phyloP scores from a whole-genome alignment of 1,140 invertebrate genomes.

The Acromyrmex heyeri region DNA sequence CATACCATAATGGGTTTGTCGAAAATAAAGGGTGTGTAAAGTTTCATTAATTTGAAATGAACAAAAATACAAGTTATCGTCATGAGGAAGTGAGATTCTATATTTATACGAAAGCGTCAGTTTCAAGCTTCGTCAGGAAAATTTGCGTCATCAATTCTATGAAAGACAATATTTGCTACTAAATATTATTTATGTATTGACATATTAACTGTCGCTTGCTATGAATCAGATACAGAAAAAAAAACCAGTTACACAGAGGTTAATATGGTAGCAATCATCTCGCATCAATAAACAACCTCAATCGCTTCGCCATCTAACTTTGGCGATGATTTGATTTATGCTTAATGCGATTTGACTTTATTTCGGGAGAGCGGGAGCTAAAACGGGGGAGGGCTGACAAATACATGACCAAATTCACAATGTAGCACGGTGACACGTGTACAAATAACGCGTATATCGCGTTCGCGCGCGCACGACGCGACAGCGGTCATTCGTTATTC shows the following conservation, averaged over 20 bases:
- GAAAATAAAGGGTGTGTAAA: background rate
- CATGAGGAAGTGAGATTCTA: background rate
- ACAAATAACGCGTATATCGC: constrained; percentile 56
- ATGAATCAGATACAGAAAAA: background rate
- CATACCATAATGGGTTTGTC: background rate
- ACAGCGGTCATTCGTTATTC: constrained; percentile 55
- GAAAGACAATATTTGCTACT: background rate
- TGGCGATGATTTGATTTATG: background rate
- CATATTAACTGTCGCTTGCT: background rate
- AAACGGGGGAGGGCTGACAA: constrained; percentile 11
- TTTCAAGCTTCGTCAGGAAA: constrained; percentile 10
- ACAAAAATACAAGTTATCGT: constrained; percentile 4
- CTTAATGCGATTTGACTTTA: constrained; percentile 7
- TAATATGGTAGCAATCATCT: background rate
- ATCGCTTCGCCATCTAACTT: background rate
- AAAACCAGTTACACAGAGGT: background rate
- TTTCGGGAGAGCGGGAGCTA: constrained; percentile 20
- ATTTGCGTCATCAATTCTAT: background rate
- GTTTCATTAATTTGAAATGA: background rate
- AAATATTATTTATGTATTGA: background rate
- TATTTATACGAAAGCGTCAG: background rate
- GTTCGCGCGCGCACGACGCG: constrained; percentile 29
- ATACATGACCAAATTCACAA: constrained; percentile 26
- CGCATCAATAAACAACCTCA: background rate
- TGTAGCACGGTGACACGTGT: constrained; percentile 49